Evolutionary conservation across 2,888 invertebrate species (phyloP).

Genomic region (Timema podura): DNA sequence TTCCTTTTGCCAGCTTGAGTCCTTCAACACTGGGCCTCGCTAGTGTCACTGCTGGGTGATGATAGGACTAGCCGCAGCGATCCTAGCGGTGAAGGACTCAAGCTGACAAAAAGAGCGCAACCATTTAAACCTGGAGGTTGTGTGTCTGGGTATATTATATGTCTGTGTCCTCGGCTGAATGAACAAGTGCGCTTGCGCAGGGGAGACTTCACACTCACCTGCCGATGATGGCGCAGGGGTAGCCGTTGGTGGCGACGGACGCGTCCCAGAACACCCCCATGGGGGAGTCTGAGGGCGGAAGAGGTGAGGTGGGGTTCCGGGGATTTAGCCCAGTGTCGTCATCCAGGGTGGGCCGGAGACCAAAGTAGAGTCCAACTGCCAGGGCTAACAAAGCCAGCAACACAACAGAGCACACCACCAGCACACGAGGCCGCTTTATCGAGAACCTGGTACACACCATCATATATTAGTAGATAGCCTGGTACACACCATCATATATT

Average conservation of each 20-base stretch:
- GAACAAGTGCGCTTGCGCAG: background rate
- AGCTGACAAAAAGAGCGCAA: background rate
- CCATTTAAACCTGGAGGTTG: too few species aligned
- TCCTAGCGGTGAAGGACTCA: background rate
- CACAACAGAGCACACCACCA: constrained; percentile 9
- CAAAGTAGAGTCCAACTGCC: constrained; percentile 24
- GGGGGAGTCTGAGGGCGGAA: constrained; percentile 28
- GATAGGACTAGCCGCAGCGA: too few species aligned
- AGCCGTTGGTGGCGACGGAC: constrained; percentile 69
- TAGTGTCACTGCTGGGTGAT: too few species aligned
- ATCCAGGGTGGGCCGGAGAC: constrained; percentile 2
- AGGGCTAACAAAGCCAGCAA: background rate
- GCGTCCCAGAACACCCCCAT: constrained; percentile 43
- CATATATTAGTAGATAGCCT: too few species aligned
- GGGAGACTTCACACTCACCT: constrained; percentile 45
- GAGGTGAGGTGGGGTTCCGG: constrained; percentile 13
- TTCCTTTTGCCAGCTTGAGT: too few species aligned
- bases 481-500: too few species aligned
- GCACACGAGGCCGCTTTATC: constrained; percentile 3
- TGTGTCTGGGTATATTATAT: too few species aligned
- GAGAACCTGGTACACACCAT: background rate
- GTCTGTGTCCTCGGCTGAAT: too few species aligned
- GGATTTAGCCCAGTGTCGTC: constrained; percentile 1
- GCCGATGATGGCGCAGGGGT: constrained; percentile 69
- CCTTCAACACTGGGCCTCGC: too few species aligned